phyloP scores from a whole-genome alignment of 2,888 invertebrate genomes.

The Stenichneumon culpator region DNA sequence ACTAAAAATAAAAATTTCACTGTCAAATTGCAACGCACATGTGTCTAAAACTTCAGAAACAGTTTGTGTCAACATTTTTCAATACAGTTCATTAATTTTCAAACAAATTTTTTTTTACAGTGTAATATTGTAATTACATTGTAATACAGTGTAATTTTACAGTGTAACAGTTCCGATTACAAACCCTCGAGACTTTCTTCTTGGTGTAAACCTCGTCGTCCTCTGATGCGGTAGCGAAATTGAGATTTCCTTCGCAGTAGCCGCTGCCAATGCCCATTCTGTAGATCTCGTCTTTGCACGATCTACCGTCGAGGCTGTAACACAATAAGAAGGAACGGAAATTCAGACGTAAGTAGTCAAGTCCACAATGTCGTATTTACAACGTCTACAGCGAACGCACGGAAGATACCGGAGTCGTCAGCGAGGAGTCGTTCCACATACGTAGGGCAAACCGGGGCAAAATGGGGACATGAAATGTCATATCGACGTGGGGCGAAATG shows the following conservation, averaged over 20 bases:
- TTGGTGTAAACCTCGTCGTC: conserved; percentile 84
- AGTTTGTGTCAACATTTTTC: too few species aligned
- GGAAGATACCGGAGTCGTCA: not conserved
- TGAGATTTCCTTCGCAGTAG: conserved; percentile 83
- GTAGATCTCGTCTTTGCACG: conserved; percentile 84
- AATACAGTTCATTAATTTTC: too few species aligned
- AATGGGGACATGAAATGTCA: too few species aligned
- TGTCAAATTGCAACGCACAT: too few species aligned
- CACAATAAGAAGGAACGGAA: conserved; percentile 40
- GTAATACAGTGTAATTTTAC: not conserved
- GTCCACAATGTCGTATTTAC: not conserved
- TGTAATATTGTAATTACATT: not conserved
- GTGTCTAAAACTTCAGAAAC: too few species aligned
- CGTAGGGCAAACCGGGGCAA: too few species aligned
- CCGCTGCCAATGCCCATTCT: conserved; percentile 82
- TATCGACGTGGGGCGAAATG: too few species aligned
- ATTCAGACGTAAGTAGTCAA: not conserved
- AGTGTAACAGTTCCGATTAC: conserved; percentile 63
- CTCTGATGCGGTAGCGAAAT: conserved; percentile 84
- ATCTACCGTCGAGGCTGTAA: conserved; percentile 82
- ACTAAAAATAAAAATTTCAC: too few species aligned
- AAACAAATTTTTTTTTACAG: not conserved
- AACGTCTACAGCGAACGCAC: not conserved
- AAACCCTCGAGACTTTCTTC: conserved; percentile 84
- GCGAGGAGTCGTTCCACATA: not conserved